Percentiles rank a stretch among this genome's conserved stretches.
phyloP scores from a whole-genome alignment of 2,888 invertebrate genomes.

The Neoitamus cyanurus region DNA sequence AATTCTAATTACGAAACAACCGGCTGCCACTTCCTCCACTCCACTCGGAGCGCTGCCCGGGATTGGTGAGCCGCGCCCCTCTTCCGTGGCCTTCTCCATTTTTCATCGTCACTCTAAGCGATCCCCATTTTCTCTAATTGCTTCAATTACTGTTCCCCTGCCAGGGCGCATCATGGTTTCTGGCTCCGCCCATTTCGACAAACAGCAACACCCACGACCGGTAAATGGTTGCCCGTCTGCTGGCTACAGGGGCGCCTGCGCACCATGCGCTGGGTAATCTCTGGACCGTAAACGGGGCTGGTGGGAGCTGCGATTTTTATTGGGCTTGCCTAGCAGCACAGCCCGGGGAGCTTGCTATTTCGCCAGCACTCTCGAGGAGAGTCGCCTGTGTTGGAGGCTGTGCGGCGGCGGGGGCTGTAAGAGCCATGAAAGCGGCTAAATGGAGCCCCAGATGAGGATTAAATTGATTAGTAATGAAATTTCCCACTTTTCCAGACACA shows the following conservation, averaged over 20 bases:
- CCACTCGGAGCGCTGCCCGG: not conserved
- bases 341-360: not conserved
- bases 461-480: conserved; percentile 58
- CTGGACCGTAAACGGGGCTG: not conserved
- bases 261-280: not conserved
- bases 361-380: not conserved
- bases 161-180: conserved; percentile 44
- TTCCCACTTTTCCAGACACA: conserved; percentile 53
- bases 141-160: conserved; percentile 65
- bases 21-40: conserved; percentile 39
- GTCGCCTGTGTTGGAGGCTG: conserved; percentile 11
- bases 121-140: conserved; percentile 66
- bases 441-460: conserved; percentile 57
- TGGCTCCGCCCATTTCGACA: not conserved
- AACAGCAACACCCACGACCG: conserved; percentile 6
- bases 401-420: conserved; percentile 51
- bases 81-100: not conserved
- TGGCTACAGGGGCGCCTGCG: not conserved
- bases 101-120: conserved; percentile 43
- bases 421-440: conserved; percentile 54
- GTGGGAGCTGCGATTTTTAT: conserved; percentile 12
- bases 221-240: not conserved
- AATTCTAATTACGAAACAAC: conserved; percentile 66
- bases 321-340: not conserved
- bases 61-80: conserved; percentile 10